Evolutionary conservation across 2,113 vertebrate species (phyloP), one percentile per base, ranked within the genome.

Genomic region (Chloropsis hardwickii): DNA sequence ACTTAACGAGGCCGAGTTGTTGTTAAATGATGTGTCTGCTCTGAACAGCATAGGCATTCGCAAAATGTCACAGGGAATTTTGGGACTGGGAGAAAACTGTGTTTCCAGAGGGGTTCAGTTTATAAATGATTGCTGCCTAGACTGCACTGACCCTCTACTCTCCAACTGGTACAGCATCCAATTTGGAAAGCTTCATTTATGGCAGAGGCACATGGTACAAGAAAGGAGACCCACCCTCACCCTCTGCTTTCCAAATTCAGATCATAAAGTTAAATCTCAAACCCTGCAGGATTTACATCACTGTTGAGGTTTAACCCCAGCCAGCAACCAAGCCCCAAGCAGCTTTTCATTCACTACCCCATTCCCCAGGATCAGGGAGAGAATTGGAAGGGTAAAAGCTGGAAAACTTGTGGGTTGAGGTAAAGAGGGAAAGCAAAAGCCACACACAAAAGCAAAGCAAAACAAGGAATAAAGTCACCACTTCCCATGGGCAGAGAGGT

Each of bases 81-180:
- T 5, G 2, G 6, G 21, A 19, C 15, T 78, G 15, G 11, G 29
- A 37, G 44, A 37, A 74, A 44, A 27, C 6, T 33, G 2, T 6
- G 17, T 42, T 74, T 42, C 25, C 25, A 54, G 40, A 39, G 27
- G 9, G 10, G 2, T 27, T 14, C 58, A 8, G 4, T 54, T 45
- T 67, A 8, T 45, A 71, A 45, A 5, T 72, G 0, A 2, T 5
- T 67, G 5, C 40, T 78, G 45, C 14, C 45, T 11, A n/a, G 29
- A 21, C 15, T 35, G 14, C 23, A 5, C 6, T 12, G 27, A 50
- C 12, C 28, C 5, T 11, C 24, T 58, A 37, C 14, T 47, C 11
- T 22, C 35, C 9, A 5, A 5, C 35, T 0, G 0, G 20, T 60
- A 21, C 10, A 56, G 50, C 1, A 1, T 12, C 14, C 3, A 1